Percentiles rank a stretch among this genome's conserved stretches.
These are phyloP conservation scores for Thera obeliscata DNA, from an alignment of 2,888 invertebrate genomes.

Conservation along the genomic window DNA sequence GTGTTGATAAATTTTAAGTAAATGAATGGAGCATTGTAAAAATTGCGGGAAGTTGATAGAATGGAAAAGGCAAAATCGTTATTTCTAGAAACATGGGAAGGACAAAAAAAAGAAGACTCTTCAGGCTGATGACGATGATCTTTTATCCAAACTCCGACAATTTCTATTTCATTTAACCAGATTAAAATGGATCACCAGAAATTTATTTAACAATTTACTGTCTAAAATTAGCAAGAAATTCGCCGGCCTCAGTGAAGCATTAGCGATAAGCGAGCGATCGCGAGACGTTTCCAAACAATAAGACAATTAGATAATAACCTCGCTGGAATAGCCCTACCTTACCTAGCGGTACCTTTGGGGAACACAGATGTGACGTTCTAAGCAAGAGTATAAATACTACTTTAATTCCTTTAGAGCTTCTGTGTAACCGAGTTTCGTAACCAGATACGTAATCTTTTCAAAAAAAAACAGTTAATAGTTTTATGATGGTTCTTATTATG, in stretches of 20 bases:
- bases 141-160: not conserved
- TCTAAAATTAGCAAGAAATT: constrained; percentile 8
- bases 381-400: not conserved
- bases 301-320: constrained; percentile 76
- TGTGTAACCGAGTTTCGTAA: too few species aligned
- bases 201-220: constrained; percentile 1
- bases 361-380: constrained; percentile 29
- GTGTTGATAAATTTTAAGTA: too few species aligned
- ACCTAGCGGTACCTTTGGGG: constrained; percentile 41
- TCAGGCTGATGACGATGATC: too few species aligned
- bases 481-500: too few species aligned
- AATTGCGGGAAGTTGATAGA: too few species aligned
- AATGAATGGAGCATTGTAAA: too few species aligned
- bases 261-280: constrained; percentile 38
- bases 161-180: not conserved
- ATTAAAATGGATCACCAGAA: not conserved
- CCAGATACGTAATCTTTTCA: too few species aligned
- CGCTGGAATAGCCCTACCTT: constrained; percentile 70
- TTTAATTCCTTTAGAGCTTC: too few species aligned
- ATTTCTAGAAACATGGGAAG: too few species aligned
- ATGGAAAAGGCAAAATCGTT: too few species aligned
- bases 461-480: too few species aligned
- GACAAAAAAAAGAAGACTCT: too few species aligned
- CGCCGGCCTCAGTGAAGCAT: constrained; percentile 38
- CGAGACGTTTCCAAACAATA: constrained; percentile 65